Evolutionary conservation across 1,140 invertebrate genomes (phyloP).

Genomic region (Diuraphis noxia): DNA sequence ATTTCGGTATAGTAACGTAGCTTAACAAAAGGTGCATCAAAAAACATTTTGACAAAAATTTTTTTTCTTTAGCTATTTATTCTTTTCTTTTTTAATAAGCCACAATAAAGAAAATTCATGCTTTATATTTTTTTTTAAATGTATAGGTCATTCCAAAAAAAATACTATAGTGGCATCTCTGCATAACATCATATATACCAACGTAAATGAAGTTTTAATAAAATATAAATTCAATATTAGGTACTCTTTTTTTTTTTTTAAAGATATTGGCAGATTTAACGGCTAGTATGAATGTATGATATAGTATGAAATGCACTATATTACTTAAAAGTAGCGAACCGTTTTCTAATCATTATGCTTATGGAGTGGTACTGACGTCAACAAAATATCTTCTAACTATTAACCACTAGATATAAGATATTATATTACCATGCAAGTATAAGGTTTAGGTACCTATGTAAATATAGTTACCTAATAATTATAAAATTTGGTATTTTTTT

Average conservation of each 20-base stretch:
- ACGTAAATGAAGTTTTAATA: background rate
- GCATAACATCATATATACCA: background rate
- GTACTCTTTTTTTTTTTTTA: background rate
- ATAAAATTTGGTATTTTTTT: background rate
- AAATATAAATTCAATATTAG: too few relatives aligned
- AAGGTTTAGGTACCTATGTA: background rate
- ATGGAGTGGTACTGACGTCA: background rate
- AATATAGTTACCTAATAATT: background rate
- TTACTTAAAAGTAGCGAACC: too few relatives aligned
- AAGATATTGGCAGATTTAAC: too few relatives aligned
- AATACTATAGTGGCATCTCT: background rate
- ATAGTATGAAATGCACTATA: too few relatives aligned
- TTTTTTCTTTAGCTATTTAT: too few relatives aligned
- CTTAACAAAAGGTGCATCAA: background rate
- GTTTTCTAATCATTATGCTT: too few relatives aligned
- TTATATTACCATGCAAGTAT: background rate
- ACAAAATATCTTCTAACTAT: background rate
- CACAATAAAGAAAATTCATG: background rate
- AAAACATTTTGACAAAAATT: too few relatives aligned
- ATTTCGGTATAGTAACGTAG: too few relatives aligned
- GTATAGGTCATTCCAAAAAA: background rate
- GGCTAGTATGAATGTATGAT: too few relatives aligned
- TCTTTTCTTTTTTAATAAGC: too few relatives aligned
- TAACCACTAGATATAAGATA: background rate
- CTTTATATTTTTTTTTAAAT: background rate